Conservation (phyloP, 2,113 vertebrate species). For the Nasalis larvatus region DNA sequence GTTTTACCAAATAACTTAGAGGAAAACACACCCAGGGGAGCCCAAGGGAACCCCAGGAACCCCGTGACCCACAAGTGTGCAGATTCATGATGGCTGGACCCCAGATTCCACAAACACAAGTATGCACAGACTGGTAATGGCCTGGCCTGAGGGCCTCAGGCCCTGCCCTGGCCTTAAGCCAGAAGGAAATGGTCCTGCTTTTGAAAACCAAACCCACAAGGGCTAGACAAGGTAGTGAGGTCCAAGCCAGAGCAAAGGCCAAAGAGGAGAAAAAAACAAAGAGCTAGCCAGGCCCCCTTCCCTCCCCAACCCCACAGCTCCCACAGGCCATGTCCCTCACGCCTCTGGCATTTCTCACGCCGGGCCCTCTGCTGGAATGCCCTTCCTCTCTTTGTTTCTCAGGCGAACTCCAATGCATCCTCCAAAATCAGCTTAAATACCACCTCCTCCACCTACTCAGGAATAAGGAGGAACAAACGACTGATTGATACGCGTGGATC, state of each 20-base stretch:
- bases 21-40: not conserved
- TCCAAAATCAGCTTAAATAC: not conserved
- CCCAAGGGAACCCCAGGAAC: not conserved
- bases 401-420: not conserved
- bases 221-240: not conserved
- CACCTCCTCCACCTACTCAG: not conserved
- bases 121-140: not conserved
- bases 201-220: not conserved
- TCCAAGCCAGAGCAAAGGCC: not conserved
- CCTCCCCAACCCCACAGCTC: fast-evolving
- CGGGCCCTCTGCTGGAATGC: not conserved
- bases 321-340: not conserved
- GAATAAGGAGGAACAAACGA: not conserved
- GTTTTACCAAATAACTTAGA: not conserved
- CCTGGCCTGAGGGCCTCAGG: not conserved
- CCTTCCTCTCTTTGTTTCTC: not conserved
- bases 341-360: not conserved
- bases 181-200: not conserved
- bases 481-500: not conserved
- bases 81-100: no score
- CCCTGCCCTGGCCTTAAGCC: not conserved
- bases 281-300: not conserved
- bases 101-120: not conserved
- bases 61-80: not conserved
- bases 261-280: not conserved